phyloP scores from a whole-genome alignment of 2,888 invertebrate genomes.

The Diachrysia chrysitis region DNA sequence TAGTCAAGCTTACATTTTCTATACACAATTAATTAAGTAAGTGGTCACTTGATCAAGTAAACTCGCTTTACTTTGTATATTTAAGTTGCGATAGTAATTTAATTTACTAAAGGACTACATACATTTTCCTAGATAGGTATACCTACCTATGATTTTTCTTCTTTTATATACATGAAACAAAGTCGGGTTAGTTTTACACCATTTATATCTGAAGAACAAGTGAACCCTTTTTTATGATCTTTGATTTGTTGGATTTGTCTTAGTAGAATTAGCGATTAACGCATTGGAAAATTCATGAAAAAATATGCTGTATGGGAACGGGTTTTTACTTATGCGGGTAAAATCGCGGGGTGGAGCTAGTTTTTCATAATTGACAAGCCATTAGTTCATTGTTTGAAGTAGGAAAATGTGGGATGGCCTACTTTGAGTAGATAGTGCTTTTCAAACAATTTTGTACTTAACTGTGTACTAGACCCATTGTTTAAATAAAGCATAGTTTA shows the following conservation, averaged over 20 bases:
- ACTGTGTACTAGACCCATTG: background rate
- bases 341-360: too few relatives aligned
- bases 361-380: conserved; percentile 30
- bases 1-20: background rate
- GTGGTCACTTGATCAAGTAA: background rate
- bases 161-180: too few relatives aligned
- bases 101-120: conserved; percentile 16
- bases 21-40: background rate
- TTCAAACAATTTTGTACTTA: conserved; percentile 5
- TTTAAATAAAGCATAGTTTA: background rate
- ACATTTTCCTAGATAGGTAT: background rate
- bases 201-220: too few relatives aligned
- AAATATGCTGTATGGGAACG: too few relatives aligned
- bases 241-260: too few relatives aligned
- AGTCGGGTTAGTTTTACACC: too few relatives aligned
- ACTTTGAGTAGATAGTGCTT: conserved; percentile 9
- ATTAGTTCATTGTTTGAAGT: conserved; percentile 27
- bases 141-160: too few relatives aligned
- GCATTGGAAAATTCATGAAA: too few relatives aligned
- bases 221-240: too few relatives aligned
- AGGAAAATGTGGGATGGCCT: background rate
- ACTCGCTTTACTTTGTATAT: background rate
- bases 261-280: too few relatives aligned
- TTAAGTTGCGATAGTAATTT: background rate
- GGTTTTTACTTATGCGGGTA: too few relatives aligned